phyloP scores from a whole-genome alignment of 2,888 invertebrate species.

The Tiliacea citrago region DNA sequence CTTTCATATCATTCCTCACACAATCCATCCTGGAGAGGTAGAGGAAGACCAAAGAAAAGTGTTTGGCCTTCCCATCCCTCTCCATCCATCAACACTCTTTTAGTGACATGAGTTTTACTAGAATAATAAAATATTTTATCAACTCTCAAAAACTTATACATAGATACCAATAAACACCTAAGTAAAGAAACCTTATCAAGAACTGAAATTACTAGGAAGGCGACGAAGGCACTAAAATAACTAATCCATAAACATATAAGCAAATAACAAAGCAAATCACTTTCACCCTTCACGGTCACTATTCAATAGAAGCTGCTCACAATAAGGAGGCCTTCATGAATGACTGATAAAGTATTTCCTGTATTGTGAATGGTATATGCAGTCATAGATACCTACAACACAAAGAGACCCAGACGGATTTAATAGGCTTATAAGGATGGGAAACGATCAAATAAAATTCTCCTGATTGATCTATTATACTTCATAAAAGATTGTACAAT shows the following conservation, averaged over 20 bases:
- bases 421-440: slow-evolving; percentile 5
- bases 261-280: slow-evolving; percentile 29
- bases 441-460: background rate
- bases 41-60: too few species aligned
- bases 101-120: too few species aligned
- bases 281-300: slow-evolving; percentile 51
- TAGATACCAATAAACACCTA: background rate
- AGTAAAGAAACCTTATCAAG: too few species aligned
- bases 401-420: background rate
- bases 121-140: slow-evolving; percentile 11
- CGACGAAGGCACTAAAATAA: slow-evolving; percentile 32
- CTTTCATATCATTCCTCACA: too few species aligned
- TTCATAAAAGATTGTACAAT: background rate
- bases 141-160: background rate
- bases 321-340: slow-evolving; percentile 40
- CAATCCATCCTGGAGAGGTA: too few species aligned
- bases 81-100: too few species aligned
- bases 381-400: background rate
- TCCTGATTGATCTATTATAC: background rate
- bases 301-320: slow-evolving; percentile 36
- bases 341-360: slow-evolving; percentile 38
- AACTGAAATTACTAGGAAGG: slow-evolving; percentile 11
- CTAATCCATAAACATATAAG: slow-evolving; percentile 9
- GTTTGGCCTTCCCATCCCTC: too few species aligned
- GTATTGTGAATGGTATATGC: slow-evolving; percentile 15